phyloP scores from a whole-genome alignment of 2,113 vertebrate species.

The Perccottus glenii region DNA sequence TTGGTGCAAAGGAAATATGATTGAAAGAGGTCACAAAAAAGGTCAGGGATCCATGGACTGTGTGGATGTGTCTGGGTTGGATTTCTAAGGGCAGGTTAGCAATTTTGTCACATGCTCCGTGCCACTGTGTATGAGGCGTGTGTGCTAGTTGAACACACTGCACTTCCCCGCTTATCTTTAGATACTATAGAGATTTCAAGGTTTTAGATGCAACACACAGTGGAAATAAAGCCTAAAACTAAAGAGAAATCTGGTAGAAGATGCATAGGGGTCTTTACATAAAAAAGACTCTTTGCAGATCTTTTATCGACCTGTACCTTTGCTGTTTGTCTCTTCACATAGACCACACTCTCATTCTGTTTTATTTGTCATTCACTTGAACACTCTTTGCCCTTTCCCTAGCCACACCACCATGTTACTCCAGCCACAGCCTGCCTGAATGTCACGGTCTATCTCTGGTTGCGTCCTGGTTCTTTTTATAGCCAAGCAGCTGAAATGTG shows the following conservation, averaged over 20 bases:
- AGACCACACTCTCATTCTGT: background rate
- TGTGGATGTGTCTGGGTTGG: conserved; percentile 46
- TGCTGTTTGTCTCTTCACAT: background rate
- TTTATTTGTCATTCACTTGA: conserved; percentile 42
- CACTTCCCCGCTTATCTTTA: conserved; percentile 8
- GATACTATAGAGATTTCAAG: background rate
- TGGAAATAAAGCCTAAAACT: background rate
- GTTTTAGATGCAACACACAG: background rate
- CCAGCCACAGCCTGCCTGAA: conserved; percentile 63
- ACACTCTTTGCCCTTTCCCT: conserved; percentile 68
- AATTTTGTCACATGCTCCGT: conserved; percentile 53
- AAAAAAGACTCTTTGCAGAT: background rate
- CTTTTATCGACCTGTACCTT: background rate
- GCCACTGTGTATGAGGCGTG: conserved; percentile 11
- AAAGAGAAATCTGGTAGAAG: too few species aligned
- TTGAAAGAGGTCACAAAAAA: conserved; percentile 67
- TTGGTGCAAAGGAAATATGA: conserved; percentile 31
- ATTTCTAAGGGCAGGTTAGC: conserved; percentile 64
- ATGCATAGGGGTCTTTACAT: too few species aligned
- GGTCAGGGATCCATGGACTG: conserved; percentile 59
- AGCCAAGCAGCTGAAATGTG: conserved; percentile 79
- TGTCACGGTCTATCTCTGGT: conserved; percentile 78
- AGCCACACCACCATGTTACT: conserved; percentile 41
- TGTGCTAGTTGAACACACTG: background rate
- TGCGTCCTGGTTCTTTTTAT: conserved; percentile 77